Conservation (phyloP, 2,888 invertebrate genomes). For the Drosophila sordidapex region DNA sequence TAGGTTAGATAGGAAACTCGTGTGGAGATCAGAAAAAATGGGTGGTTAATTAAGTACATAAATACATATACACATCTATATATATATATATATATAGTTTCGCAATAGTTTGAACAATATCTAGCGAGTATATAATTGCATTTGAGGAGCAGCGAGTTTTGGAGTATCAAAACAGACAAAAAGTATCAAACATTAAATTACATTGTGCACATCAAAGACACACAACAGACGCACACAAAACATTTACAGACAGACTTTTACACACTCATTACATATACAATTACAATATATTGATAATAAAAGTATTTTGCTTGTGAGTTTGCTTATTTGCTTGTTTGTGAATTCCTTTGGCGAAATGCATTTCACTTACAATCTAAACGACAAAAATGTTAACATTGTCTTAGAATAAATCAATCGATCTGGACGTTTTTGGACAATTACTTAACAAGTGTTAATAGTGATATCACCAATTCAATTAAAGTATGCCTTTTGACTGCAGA, state of each 20-base stretch:
- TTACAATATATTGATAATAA: slow-evolving; percentile 41
- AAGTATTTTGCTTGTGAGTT: slow-evolving; percentile 59
- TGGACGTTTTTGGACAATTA: slow-evolving; percentile 68
- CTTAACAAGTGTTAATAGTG: slow-evolving; percentile 54
- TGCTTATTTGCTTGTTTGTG: slow-evolving; percentile 38
- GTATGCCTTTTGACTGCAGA: slow-evolving; percentile 35
- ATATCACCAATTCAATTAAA: slow-evolving; percentile 73
- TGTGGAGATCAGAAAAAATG: slow-evolving; percentile 58
- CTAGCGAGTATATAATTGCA: slow-evolving; percentile 49
- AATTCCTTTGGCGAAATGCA: slow-evolving; percentile 78
- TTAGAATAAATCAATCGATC: slow-evolving; percentile 68
- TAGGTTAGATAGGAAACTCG: slow-evolving; percentile 25
- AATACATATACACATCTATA: not conserved
- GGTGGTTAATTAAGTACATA: slow-evolving; percentile 61
- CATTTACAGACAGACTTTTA: slow-evolving; percentile 56
- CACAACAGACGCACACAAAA: slow-evolving; percentile 28
- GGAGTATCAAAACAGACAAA: slow-evolving; percentile 72
- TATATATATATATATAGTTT: too few relatives aligned
- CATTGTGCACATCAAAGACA: slow-evolving; percentile 36
- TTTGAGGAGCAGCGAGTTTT: slow-evolving; percentile 63
- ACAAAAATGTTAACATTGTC: slow-evolving; percentile 65
- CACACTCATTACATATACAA: slow-evolving; percentile 42
- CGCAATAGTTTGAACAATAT: slow-evolving; percentile 8
- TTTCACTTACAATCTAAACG: slow-evolving; percentile 52
- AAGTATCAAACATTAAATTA: slow-evolving; percentile 62